Conservation (phyloP, 2,113 vertebrate genomes). For the Sisor rabdophorus region DNA sequence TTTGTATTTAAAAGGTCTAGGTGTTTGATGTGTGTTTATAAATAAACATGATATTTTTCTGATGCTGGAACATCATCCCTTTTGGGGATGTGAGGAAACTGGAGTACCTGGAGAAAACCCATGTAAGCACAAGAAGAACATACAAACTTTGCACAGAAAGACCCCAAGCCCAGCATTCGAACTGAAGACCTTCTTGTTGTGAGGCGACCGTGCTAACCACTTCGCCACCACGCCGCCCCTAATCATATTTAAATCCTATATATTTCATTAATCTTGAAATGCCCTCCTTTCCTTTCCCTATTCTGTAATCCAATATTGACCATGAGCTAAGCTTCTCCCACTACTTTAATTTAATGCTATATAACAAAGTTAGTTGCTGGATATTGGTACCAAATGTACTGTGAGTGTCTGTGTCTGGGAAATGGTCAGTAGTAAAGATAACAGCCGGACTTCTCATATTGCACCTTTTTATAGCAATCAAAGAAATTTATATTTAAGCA, state of each 20-base stretch:
- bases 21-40: too few relatives aligned
- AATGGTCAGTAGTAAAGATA: conserved; percentile 24
- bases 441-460: not conserved
- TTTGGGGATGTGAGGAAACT: too few relatives aligned
- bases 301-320: conserved; percentile 34
- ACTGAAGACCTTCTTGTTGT: too few relatives aligned
- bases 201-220: too few relatives aligned
- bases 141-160: too few relatives aligned
- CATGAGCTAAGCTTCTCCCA: conserved; percentile 19
- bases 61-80: not conserved
- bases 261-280: not conserved
- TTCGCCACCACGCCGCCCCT: too few relatives aligned
- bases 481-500: not conserved
- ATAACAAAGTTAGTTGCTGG: conserved; percentile 30
- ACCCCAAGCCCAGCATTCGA: too few relatives aligned
- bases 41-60: not conserved
- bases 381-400: conserved; percentile 29
- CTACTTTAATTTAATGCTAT: conserved; percentile 34
- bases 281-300: not conserved
- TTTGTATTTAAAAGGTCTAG: too few relatives aligned
- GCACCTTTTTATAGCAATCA: not conserved
- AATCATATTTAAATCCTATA: not conserved
- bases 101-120: too few relatives aligned
- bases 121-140: too few relatives aligned
- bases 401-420: conserved; percentile 14